Conservation (phyloP, 1,140 invertebrate species). For the Apis florea region DNA sequence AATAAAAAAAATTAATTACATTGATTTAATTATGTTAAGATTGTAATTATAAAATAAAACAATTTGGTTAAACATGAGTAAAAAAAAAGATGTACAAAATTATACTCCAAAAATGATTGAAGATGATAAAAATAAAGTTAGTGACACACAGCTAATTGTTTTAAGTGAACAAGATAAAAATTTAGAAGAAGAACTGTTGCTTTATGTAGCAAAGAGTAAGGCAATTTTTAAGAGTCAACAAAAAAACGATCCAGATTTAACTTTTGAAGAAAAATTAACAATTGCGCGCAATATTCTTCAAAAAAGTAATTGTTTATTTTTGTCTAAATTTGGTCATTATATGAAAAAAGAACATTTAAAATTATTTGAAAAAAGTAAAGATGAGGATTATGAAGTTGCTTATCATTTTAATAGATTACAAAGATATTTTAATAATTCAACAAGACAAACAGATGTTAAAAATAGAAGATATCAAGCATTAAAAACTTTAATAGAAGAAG, state of each 20-base stretch:
- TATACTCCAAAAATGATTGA: neutral
- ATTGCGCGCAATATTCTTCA: slow-evolving; percentile 85
- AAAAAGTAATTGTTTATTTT: slow-evolving; percentile 85
- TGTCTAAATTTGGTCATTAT: slow-evolving; percentile 88
- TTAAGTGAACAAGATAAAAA: neutral
- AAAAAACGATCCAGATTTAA: slow-evolving; percentile 87
- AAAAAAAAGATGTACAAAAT: slow-evolving; percentile 1
- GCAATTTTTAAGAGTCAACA: slow-evolving; percentile 89
- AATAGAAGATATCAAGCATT: slow-evolving; percentile 92
- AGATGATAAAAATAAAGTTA: slow-evolving; percentile 6
- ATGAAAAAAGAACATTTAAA: slow-evolving; percentile 85
- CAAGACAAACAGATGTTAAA: slow-evolving; percentile 83
- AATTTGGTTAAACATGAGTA: slow-evolving; percentile 30
- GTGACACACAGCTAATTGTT: neutral
- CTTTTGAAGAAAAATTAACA: slow-evolving; percentile 84
- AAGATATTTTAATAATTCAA: slow-evolving; percentile 80
- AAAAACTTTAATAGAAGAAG: slow-evolving; percentile 86
- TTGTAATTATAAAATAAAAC: neutral
- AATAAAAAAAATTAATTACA: neutral
- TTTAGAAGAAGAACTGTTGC: slow-evolving; percentile 63
- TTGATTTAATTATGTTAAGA: neutral
- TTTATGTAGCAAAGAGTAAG: slow-evolving; percentile 62
- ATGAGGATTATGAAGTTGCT: slow-evolving; percentile 82
- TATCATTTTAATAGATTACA: slow-evolving; percentile 83
- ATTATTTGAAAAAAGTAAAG: slow-evolving; percentile 82